A percentile compares a stretch with the other conserved stretches of the same genome.
Conservation (phyloP, 2,797 vertebrate species). For the Kryptopterus vitreolus region DNA sequence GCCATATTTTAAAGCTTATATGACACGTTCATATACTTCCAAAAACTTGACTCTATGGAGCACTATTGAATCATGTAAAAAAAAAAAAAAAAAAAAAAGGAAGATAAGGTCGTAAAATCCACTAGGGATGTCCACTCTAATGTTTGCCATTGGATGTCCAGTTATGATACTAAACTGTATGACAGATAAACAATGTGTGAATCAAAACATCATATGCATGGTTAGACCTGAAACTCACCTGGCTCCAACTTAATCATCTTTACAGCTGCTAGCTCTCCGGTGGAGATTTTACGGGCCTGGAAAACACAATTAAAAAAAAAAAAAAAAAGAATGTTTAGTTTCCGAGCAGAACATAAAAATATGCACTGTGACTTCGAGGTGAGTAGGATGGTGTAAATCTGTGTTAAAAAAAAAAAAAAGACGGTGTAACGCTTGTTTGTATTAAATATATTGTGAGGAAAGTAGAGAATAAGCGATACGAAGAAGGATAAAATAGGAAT, state of each 20-base stretch:
- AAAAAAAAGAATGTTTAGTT: background rate
- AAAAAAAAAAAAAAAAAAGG: background rate
- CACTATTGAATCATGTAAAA: background rate
- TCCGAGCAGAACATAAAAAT: background rate
- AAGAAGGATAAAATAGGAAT: no score
- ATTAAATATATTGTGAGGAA: no score
- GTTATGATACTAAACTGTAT: background rate
- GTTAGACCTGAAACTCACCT: constrained; percentile 76
- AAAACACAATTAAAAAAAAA: constrained; percentile 52
- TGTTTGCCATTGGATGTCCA: background rate
- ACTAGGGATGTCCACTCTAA: no score
- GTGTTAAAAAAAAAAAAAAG: no score
- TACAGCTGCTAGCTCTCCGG: constrained; percentile 93
- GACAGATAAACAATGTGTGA: background rate
- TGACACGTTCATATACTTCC: background rate
- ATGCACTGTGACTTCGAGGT: background rate
- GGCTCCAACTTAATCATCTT: constrained; percentile 99
- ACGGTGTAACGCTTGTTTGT: no score
- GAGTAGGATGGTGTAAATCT: background rate
- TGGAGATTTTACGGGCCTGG: constrained; percentile 94
- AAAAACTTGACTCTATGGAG: background rate
- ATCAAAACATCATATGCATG: background rate
- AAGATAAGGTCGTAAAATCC: background rate
- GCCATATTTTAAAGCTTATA: background rate
- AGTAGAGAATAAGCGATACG: background rate